Conservation (phyloP, 2,797 vertebrate genomes). For the Choloepus didactylus region DNA sequence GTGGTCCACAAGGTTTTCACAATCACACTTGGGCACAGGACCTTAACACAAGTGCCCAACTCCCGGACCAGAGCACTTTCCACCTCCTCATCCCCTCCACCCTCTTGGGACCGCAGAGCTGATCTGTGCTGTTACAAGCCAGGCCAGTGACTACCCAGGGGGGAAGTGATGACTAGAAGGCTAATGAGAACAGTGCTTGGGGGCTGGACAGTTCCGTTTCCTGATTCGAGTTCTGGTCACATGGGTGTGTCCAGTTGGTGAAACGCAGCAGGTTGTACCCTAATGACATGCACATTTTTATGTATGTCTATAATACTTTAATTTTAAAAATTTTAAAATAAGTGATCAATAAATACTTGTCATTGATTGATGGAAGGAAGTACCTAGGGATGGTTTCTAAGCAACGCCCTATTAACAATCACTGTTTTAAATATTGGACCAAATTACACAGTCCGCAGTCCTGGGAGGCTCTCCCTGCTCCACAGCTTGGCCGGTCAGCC, state of each 20-base stretch:
- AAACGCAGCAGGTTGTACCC: neutral
- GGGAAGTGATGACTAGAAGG: neutral
- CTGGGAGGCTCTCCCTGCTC: neutral
- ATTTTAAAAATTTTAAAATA: neutral
- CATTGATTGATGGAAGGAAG: neutral
- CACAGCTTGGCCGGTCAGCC: neutral
- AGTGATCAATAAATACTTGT: slow-evolving; percentile 7
- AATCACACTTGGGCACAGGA: too few species aligned
- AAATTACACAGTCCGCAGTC: neutral
- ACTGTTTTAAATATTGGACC: neutral
- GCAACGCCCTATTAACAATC: neutral
- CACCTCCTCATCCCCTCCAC: neutral
- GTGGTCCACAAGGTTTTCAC: too few species aligned
- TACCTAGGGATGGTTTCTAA: neutral
- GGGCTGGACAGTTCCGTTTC: neutral
- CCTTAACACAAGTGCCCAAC: neutral
- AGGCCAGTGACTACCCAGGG: neutral
- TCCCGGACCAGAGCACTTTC: neutral
- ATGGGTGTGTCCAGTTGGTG: neutral
- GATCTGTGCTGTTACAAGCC: neutral
- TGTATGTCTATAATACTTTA: neutral
- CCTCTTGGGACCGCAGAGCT: neutral
- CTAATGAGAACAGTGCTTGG: neutral
- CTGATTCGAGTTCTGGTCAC: neutral
- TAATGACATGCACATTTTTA: neutral